phyloP scores from a whole-genome alignment of 2,797 vertebrate genomes.

The Peromyscus eremicus region DNA sequence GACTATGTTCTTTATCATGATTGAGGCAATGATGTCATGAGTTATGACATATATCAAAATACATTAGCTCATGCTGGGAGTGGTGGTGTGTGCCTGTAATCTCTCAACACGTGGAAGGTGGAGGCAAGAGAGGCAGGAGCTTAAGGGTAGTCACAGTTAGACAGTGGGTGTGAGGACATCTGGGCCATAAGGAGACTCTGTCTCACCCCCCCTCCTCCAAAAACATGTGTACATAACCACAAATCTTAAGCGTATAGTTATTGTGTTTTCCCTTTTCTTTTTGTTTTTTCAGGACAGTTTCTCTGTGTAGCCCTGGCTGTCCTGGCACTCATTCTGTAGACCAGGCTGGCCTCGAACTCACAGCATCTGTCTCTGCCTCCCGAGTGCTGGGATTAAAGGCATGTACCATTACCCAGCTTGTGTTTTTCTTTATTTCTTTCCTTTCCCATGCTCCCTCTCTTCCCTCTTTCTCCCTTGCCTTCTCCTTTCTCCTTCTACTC shows the following conservation, averaged over 20 bases:
- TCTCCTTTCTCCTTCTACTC: background rate
- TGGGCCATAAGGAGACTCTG: background rate
- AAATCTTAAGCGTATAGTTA: background rate
- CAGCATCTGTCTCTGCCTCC: background rate
- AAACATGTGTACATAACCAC: background rate
- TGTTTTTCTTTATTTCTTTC: background rate
- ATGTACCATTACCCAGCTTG: accelerated
- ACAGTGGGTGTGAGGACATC: background rate
- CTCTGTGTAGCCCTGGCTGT: background rate
- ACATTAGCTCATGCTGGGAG: background rate
- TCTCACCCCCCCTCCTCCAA: background rate
- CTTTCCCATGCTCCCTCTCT: too few relatives aligned
- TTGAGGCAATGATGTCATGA: background rate
- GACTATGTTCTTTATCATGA: background rate
- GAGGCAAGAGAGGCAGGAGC: background rate
- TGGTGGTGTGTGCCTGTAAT: background rate
- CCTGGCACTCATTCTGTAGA: background rate
- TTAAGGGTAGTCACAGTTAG: background rate
- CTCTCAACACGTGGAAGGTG: background rate
- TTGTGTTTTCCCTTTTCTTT: background rate
- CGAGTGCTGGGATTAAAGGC: background rate
- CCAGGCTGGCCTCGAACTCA: background rate
- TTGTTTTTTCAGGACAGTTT: background rate
- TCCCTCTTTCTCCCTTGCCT: background rate
- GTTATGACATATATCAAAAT: background rate